Conservation (phyloP, 2,797 vertebrate species). For the Alauda arvensis region DNA sequence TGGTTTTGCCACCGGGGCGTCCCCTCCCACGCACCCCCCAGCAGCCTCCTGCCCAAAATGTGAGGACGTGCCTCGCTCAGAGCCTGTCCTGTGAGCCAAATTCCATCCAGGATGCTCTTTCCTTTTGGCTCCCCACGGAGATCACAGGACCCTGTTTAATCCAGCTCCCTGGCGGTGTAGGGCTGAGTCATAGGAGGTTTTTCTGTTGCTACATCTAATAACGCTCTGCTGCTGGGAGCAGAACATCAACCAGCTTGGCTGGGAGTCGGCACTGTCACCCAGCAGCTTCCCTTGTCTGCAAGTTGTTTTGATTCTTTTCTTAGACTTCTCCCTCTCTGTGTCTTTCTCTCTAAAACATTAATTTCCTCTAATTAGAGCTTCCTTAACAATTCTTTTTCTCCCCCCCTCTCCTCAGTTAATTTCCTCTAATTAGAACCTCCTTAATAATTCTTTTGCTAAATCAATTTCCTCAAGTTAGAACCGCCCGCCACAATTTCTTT, state of each 20-base stretch:
- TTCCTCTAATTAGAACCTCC: constrained; percentile 64
- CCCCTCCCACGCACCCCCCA: background rate
- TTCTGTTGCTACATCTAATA: constrained; percentile 28
- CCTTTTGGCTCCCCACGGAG: background rate
- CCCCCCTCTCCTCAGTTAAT: constrained; percentile 34
- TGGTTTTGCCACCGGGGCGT: background rate
- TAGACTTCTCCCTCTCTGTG: constrained; percentile 52
- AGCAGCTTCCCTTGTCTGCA: constrained; percentile 41
- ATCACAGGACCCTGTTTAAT: constrained; percentile 39
- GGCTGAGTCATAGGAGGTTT: constrained; percentile 39
- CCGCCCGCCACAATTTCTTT: constrained; percentile 40
- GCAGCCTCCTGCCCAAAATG: background rate
- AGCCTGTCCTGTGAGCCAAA: background rate
- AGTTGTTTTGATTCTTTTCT: constrained; percentile 61
- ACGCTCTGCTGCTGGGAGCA: constrained; percentile 13
- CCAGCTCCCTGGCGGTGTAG: background rate
- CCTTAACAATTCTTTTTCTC: constrained; percentile 52
- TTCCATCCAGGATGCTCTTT: constrained; percentile 15
- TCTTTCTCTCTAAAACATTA: constrained; percentile 61
- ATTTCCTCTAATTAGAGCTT: constrained; percentile 64
- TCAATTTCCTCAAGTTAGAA: constrained; percentile 57
- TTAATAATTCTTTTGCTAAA: constrained; percentile 62
- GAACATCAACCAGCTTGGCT: constrained; percentile 27
- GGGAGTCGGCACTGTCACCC: constrained; percentile 21
- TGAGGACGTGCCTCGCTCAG: background rate